phyloP scores from a whole-genome alignment of 2,888 invertebrate species.

The Adelphocoris suturalis region DNA sequence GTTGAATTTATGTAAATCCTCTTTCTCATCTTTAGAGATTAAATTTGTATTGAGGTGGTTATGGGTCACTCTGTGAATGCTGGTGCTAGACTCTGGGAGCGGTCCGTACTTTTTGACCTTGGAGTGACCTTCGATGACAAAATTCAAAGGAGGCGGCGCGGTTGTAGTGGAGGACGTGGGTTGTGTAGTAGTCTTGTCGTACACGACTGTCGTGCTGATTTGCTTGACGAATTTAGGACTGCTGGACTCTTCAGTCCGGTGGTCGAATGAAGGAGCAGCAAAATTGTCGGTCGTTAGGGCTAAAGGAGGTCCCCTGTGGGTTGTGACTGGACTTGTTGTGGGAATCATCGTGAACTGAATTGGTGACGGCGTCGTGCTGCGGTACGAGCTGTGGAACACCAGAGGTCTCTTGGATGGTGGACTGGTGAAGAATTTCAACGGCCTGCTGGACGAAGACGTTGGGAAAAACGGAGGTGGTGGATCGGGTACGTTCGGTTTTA shows the following conservation, averaged over 20 bases:
- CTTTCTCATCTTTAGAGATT: constrained; percentile 49
- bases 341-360: constrained; percentile 1
- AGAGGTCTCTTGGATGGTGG: constrained; percentile 26
- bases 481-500: constrained; percentile 46
- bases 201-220: constrained; percentile 68
- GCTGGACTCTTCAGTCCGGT: constrained; percentile 45
- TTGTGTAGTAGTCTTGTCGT: constrained; percentile 71
- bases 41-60: constrained; percentile 67
- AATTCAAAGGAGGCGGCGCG: constrained; percentile 36
- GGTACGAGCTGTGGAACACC: constrained; percentile 34
- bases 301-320: constrained; percentile 74
- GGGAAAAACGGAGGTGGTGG: constrained; percentile 77
- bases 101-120: constrained; percentile 74
- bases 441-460: constrained; percentile 73
- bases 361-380: background rate
- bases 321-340: constrained; percentile 81
- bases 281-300: constrained; percentile 71
- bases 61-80: constrained; percentile 69
- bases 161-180: constrained; percentile 67
- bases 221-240: constrained; percentile 68
- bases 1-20: constrained; percentile 48
- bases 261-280: constrained; percentile 74
- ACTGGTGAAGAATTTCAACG: constrained; percentile 35
- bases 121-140: constrained; percentile 71
- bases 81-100: constrained; percentile 70